Percentiles rank a stretch among this genome's conserved stretches.
Conservation (phyloP, 2,888 invertebrate species). For the Heliconius charithonia region DNA sequence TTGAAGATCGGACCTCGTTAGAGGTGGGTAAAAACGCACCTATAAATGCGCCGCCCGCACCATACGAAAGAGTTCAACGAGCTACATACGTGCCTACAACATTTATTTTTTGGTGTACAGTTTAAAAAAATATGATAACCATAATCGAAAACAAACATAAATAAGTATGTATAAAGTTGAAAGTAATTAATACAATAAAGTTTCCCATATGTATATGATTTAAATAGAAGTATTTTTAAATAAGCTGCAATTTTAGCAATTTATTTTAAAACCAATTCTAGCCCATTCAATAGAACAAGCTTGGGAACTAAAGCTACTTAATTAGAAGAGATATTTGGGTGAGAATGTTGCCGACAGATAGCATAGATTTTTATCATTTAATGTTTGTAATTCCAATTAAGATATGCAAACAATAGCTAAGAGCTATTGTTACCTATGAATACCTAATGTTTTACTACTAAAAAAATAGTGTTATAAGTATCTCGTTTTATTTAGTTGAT, state of each 20-base stretch:
- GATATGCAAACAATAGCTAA: constrained; percentile 26
- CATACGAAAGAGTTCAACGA: constrained; percentile 78
- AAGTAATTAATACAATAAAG: not conserved
- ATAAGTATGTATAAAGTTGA: not conserved
- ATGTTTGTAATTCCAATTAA: constrained; percentile 28
- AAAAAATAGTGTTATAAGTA: not conserved
- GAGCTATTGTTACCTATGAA: constrained; percentile 18
- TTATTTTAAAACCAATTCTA: constrained; percentile 5
- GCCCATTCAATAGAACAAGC: constrained; percentile 23
- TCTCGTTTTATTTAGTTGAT: not conserved
- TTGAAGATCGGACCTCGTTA: constrained; percentile 67
- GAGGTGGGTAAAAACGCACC: constrained; percentile 53
- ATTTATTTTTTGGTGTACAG: constrained; percentile 12
- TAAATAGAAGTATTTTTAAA: not conserved
- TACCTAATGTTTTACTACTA: not conserved
- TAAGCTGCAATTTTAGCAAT: not conserved
- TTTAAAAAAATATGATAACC: not conserved
- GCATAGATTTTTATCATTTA: constrained; percentile 21
- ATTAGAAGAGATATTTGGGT: constrained; percentile 24
- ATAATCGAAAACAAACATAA: too few relatives aligned
- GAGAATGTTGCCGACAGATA: constrained; percentile 29
- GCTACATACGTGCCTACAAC: constrained; percentile 37
- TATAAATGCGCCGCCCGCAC: constrained; percentile 52
- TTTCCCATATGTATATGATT: not conserved
- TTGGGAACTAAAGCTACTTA: constrained; percentile 25